A percentile compares a stretch with the other conserved stretches of the same genome.
phyloP scores from a whole-genome alignment of 2,888 invertebrate species.

The Drosophila putrida region DNA sequence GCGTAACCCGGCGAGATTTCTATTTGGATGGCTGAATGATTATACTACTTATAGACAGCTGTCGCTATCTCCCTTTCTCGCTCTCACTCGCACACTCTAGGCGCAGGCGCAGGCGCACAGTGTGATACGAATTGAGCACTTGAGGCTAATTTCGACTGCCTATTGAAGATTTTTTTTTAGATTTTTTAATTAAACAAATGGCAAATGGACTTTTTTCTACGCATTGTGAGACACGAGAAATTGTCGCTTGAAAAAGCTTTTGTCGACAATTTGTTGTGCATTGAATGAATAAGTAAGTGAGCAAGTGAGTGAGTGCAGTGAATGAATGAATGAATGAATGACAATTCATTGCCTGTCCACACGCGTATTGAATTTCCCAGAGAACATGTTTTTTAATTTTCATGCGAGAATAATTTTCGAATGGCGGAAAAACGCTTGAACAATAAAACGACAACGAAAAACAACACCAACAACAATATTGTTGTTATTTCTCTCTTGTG shows the following conservation, averaged over 20 bases:
- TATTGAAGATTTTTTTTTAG: conserved; percentile 44
- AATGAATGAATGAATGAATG: conserved; percentile 51
- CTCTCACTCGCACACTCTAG: conserved; percentile 11
- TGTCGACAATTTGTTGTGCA: conserved; percentile 64
- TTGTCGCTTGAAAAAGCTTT: conserved; percentile 52
- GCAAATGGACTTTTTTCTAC: conserved; percentile 38
- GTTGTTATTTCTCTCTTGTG: conserved; percentile 15
- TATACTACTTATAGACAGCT: conserved; percentile 62
- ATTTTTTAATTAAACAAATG: conserved; percentile 73
- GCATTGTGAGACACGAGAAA: conserved; percentile 19
- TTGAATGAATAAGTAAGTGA: conserved; percentile 47
- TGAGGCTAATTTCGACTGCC: conserved; percentile 75
- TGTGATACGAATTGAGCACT: conserved; percentile 62
- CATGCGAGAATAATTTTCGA: conserved; percentile 77
- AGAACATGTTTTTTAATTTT: conserved; percentile 78
- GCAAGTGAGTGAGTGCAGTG: conserved; percentile 33
- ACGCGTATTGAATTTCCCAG: conserved; percentile 75
- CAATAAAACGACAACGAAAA: conserved; percentile 33
- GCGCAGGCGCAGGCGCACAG: conserved; percentile 76
- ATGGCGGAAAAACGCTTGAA: conserved; percentile 66
- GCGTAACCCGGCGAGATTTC: conserved; percentile 41
- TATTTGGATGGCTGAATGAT: conserved; percentile 54
- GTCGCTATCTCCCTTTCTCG: conserved; percentile 25
- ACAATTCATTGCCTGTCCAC: conserved; percentile 52
- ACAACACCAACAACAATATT: conserved; percentile 44